Evolutionary conservation across 2,888 invertebrate genomes (phyloP), one percentile per base, ranked within the genome.

Genomic region (Agriopis marginaria): DNA sequence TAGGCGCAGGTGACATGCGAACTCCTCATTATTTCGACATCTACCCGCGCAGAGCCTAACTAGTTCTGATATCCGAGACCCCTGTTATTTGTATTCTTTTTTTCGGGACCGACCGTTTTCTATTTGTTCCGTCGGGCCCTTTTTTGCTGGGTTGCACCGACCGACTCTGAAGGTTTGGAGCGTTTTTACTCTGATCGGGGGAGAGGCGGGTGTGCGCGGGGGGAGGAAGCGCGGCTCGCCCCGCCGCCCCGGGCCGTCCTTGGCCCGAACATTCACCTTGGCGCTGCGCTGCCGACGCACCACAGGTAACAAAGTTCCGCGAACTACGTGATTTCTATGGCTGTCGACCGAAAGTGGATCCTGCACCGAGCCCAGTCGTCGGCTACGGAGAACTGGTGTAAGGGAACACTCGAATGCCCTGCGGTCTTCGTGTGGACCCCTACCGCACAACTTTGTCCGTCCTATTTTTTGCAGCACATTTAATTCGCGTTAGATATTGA

Each of bases 271-370:
- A 90, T 94, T 92, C 94, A 94, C 93, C 94, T 94, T 94, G 92
- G 92, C 89, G 92, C 88, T 89, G 90, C 89, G 90, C 86, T 87
- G 89, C 89, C 82, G 83, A 77, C 90, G 88, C 90, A 91, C 88
- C 92, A 90, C 93, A 93, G 93, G 94, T 94, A 94, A 92, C 93
- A 87, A 90, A 93, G 93, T 94, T 94, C 94, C 89, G 93, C 94
- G 94, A 94, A 93, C 92, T 91, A 88, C 90, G 89, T 91, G 92
- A 92, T 93, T 93, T 92, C 93, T 92, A 92, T 89, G 92, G 91
- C 86, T 87, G 89, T 88, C 91, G 87, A 87, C 91, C 89, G 89
- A 92, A 93, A 92, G 89, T 90, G 87, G 89, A 89, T 88, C 88
- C 86, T 82, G 81, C 80, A 81, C 82, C 83, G 87, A 85, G 61